Percentiles rank a stretch among this genome's conserved stretches.
These are phyloP conservation scores for Noctua comes DNA, from an alignment of 2,888 invertebrate genomes.

Conservation along the genomic window DNA sequence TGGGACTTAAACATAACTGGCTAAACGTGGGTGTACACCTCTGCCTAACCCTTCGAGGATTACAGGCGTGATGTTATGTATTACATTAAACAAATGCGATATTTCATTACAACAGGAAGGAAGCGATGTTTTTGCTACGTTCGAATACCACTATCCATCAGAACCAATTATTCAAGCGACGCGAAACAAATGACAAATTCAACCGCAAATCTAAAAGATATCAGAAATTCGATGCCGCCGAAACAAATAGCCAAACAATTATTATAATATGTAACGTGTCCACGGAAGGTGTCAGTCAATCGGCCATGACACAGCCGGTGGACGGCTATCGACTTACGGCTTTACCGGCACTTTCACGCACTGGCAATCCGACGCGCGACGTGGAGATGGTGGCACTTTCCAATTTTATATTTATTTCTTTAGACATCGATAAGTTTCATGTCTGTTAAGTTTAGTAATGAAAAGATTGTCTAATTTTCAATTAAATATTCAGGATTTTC, in stretches of 20 bases:
- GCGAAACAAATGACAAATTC: not conserved
- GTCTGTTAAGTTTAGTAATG: not conserved
- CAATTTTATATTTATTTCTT: not conserved
- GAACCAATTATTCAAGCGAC: not conserved
- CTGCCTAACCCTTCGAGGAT: no score
- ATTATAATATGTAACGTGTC: conserved; percentile 45
- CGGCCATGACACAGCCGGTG: conserved; percentile 57
- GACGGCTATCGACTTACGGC: conserved; percentile 66
- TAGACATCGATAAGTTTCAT: not conserved
- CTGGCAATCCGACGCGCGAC: conserved; percentile 25
- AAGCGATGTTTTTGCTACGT: not conserved
- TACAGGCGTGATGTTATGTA: no score
- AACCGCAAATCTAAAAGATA: conserved; percentile 16
- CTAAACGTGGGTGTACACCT: no score
- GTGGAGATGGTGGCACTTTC: conserved; percentile 28
- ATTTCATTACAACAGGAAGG: not conserved
- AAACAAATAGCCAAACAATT: conserved; percentile 30
- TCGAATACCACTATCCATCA: not conserved
- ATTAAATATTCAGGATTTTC: not conserved
- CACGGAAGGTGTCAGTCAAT: conserved; percentile 58
- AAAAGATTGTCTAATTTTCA: not conserved
- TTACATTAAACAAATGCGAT: not conserved
- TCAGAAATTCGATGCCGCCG: conserved; percentile 23
- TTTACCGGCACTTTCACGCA: conserved; percentile 76
- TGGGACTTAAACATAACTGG: no score